These are phyloP conservation scores for Pandemis corylana DNA, from an alignment of 2,888 invertebrate genomes.

Conservation along the genomic window DNA sequence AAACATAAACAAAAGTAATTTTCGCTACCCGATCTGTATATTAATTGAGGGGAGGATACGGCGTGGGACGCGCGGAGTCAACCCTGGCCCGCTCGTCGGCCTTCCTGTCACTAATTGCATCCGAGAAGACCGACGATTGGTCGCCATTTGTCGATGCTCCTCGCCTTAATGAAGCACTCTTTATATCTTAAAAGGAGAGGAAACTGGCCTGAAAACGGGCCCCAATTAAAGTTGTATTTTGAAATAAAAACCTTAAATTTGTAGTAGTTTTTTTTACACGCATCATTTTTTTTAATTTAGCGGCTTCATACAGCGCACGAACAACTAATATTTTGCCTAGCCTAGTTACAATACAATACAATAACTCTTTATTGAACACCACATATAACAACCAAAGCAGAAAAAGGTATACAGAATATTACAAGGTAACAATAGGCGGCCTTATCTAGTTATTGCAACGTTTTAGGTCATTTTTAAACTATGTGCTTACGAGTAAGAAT, in stretches of 20 bases:
- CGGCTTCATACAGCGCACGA: no score
- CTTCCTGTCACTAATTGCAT: conserved; percentile 68
- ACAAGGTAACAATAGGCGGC: no score
- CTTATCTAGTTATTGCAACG: no score
- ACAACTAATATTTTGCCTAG: no score
- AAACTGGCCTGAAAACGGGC: not conserved
- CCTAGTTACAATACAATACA: no score
- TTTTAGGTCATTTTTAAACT: no score
- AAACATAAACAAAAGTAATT: conserved; percentile 28
- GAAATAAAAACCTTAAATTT: not conserved
- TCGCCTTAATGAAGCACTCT: conserved; percentile 77
- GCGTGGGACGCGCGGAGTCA: conserved; percentile 5
- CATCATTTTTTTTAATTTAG: no score
- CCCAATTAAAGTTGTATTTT: not conserved
- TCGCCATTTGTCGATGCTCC: conserved; percentile 65
- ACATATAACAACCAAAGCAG: no score
- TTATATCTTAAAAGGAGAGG: conserved; percentile 61
- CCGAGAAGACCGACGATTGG: conserved; percentile 60
- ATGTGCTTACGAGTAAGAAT: no score
- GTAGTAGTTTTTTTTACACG: no score
- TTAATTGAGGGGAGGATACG: conserved; percentile 23
- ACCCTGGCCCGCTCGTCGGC: not conserved
- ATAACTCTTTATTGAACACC: no score
- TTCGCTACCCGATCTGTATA: conserved; percentile 25
- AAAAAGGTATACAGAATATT: no score